Evolutionary conservation across 2,113 vertebrate genomes (phyloP).

Genomic region (Rhabdomys dilectus): DNA sequence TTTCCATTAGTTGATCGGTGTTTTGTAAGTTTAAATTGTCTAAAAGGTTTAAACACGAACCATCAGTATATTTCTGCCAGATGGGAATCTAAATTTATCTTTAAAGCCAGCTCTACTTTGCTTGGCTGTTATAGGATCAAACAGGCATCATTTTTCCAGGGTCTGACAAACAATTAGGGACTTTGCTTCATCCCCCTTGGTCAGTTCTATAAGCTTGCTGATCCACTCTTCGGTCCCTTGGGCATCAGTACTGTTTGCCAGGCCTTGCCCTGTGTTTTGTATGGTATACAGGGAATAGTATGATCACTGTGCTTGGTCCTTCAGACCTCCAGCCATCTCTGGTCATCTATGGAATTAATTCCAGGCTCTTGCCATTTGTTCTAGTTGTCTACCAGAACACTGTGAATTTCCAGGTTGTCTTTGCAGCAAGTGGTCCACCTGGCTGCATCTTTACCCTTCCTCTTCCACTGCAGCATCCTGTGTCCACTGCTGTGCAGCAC

Average conservation of each 20-base stretch:
- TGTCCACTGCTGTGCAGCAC: neutral
- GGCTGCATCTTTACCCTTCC: neutral
- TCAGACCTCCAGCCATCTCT: neutral
- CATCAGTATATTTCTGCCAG: neutral
- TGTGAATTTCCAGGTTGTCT: neutral
- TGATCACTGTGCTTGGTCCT: neutral
- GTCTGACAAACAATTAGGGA: neutral
- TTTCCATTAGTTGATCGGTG: neutral
- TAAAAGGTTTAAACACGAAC: neutral
- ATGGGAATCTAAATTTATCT: neutral
- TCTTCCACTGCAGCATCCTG: neutral
- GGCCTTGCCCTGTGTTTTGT: neutral
- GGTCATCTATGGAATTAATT: neutral
- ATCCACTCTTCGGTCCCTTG: neutral
- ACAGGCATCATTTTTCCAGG: slow-evolving; percentile 4
- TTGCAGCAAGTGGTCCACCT: too few species aligned
- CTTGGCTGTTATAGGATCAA: neutral
- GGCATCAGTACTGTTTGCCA: neutral
- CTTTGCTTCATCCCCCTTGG: neutral
- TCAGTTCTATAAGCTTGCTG: neutral
- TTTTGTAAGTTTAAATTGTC: neutral
- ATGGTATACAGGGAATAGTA: neutral
- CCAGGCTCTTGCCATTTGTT: neutral
- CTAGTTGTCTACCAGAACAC: neutral
- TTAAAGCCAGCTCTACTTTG: neutral